Evolutionary conservation across 2,113 vertebrate species (phyloP).

Genomic region (Nothocercus nigrocapillus): DNA sequence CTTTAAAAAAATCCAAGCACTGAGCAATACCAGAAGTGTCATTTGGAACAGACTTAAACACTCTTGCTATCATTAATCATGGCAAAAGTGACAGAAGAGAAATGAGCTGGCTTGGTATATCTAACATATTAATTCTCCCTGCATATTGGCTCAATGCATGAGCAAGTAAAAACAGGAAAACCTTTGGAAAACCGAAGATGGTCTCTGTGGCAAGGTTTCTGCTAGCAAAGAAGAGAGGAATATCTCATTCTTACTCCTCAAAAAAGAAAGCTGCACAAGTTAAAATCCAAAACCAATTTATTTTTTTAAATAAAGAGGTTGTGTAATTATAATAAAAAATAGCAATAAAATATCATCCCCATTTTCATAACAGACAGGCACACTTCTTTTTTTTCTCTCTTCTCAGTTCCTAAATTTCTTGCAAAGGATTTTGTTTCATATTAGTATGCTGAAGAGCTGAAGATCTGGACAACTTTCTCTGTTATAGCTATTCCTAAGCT

Average conservation of each 20-base stretch:
- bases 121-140: conserved; percentile 72
- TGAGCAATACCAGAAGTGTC: conserved; percentile 54
- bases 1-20: conserved; percentile 14
- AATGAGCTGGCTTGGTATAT: conserved; percentile 67
- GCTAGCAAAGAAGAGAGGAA: background rate
- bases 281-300: accelerated
- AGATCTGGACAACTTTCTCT: background rate
- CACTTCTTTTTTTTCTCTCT: background rate
- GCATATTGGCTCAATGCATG: conserved; percentile 48
- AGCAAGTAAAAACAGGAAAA: conserved; percentile 49
- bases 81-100: conserved; percentile 73
- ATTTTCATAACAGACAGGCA: background rate
- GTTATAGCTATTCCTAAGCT: background rate
- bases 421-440: background rate
- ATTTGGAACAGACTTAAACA: conserved; percentile 63
- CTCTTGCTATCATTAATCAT: conserved; percentile 64
- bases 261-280: background rate
- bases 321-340: background rate
- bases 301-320: background rate
- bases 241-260: background rate
- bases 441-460: background rate
- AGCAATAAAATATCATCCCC: background rate
- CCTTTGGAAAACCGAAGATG: background rate
- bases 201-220: background rate
- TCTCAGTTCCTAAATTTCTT: background rate